Evolutionary conservation across 2,113 vertebrate genomes (phyloP).

Genomic region (Turnix velox): DNA sequence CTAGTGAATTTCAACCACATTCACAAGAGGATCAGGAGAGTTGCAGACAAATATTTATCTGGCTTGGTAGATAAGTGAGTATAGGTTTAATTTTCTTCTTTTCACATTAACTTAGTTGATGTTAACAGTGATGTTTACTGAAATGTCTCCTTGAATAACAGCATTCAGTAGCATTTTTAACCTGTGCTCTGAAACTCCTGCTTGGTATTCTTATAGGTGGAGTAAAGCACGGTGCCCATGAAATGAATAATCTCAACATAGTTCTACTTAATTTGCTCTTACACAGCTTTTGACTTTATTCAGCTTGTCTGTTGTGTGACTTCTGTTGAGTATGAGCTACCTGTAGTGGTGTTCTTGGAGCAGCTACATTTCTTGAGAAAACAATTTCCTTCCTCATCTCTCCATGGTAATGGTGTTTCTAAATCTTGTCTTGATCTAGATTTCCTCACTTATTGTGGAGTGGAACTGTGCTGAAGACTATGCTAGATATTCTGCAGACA

Average conservation of each 20-base stretch:
- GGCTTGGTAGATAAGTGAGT: slow-evolving; percentile 94
- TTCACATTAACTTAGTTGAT: neutral
- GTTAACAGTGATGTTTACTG: neutral
- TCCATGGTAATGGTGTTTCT: neutral
- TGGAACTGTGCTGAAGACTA: slow-evolving; percentile 93
- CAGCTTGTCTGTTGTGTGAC: neutral
- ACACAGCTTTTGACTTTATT: neutral
- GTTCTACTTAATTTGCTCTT: neutral
- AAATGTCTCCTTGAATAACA: neutral
- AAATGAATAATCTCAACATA: neutral
- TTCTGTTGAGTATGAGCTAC: neutral
- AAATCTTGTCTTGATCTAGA: slow-evolving; percentile 62
- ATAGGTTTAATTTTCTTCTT: neutral
- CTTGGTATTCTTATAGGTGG: neutral
- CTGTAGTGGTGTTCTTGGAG: neutral
- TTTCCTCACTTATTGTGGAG: slow-evolving; percentile 97
- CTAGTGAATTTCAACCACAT: slow-evolving; percentile 96
- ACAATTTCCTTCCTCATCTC: neutral
- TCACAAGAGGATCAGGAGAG: slow-evolving; percentile 94
- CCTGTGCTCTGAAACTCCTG: neutral
- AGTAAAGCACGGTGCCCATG: neutral
- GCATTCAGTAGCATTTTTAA: neutral
- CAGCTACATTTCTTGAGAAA: neutral
- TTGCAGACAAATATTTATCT: slow-evolving; percentile 96
- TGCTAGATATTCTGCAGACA: slow-evolving; percentile 96